A percentile compares a stretch with the other conserved stretches of the same genome.
phyloP scores from a whole-genome alignment of 2,888 invertebrate genomes.

The Pimpla rufipes region DNA sequence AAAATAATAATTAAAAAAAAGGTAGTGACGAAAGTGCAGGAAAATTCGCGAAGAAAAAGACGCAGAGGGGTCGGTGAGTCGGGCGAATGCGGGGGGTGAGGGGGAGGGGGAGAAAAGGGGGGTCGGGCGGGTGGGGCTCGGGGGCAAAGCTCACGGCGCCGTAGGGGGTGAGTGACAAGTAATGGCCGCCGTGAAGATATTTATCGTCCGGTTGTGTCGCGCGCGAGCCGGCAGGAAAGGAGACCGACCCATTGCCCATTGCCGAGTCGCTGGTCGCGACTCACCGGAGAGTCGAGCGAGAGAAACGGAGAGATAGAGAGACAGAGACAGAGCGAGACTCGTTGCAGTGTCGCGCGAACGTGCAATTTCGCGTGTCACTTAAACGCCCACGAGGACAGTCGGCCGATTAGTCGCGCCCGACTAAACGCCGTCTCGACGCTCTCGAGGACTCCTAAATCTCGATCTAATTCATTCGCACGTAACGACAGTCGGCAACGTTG shows the following conservation, averaged over 20 bases:
- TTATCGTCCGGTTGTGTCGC: conserved; percentile 75
- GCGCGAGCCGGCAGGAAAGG: conserved; percentile 41
- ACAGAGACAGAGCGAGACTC: too few species aligned
- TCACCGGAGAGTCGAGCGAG: conserved; percentile 25
- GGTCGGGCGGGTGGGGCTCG: conserved; percentile 14
- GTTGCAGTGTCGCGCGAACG: conserved; percentile 58
- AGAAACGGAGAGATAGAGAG: neutral
- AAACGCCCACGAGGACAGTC: conserved; percentile 65
- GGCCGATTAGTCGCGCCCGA: conserved; percentile 68
- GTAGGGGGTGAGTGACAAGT: conserved; percentile 80
- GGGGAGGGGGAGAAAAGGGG: too few species aligned
- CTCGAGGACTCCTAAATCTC: conserved; percentile 61
- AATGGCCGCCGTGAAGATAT: conserved; percentile 82
- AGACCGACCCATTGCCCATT: conserved; percentile 31
- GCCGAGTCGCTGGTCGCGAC: neutral
- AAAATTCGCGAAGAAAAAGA: too few species aligned
- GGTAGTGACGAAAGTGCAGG: neutral
- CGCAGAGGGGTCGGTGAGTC: neutral
- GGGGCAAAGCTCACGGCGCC: neutral
- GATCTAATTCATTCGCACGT: conserved; percentile 62
- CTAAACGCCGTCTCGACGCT: conserved; percentile 64
- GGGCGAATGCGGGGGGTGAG: neutral
- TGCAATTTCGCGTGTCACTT: conserved; percentile 71
- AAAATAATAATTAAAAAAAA: neutral
- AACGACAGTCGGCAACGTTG: conserved; percentile 28